Evolutionary conservation across 2,113 vertebrate genomes (phyloP).

Genomic region (Acrocephalus kingi): DNA sequence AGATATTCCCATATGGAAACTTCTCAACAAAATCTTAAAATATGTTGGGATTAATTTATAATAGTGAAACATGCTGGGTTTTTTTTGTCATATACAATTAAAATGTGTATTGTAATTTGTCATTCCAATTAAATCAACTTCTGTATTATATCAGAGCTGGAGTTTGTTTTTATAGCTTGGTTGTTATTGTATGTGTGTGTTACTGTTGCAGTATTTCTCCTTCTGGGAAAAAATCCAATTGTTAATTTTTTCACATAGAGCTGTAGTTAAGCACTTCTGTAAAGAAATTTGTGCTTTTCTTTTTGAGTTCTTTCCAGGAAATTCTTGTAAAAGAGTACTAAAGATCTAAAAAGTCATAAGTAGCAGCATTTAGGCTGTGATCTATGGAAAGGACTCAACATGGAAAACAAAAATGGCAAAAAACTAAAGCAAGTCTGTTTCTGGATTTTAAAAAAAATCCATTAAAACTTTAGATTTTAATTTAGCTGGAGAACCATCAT

Average conservation of each 20-base stretch:
- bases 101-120: neutral
- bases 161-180: neutral
- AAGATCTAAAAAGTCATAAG: neutral
- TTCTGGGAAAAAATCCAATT: neutral
- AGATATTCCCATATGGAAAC: neutral
- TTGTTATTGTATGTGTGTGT: neutral
- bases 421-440: neutral
- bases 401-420: neutral
- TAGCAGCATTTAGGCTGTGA: neutral
- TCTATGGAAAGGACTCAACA: neutral
- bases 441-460: neutral
- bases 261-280: neutral
- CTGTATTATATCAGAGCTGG: neutral
- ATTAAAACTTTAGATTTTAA: neutral
- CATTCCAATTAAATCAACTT: neutral
- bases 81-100: neutral
- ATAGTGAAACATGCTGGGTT: neutral
- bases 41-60: neutral
- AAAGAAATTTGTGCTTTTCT: neutral
- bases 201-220: neutral
- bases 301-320: neutral
- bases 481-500: neutral
- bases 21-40: neutral
- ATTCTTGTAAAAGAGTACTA: neutral
- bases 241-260: neutral